Evolutionary conservation across 35 echinoderm and acorn worm genomes (phyloP).

Genomic region (Ptychodera flava): DNA sequence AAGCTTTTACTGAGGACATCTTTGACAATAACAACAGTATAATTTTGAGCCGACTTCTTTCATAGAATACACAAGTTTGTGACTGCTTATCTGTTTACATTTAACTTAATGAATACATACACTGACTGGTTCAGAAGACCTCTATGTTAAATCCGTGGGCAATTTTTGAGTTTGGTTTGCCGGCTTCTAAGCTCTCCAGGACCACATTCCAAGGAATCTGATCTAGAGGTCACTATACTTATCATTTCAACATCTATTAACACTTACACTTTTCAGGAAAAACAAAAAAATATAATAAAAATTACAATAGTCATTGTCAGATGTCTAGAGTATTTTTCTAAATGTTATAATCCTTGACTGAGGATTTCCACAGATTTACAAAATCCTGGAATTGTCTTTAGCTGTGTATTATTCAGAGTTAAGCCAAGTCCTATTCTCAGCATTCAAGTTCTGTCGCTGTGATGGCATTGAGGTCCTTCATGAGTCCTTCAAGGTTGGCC

Average conservation of each 20-base stretch:
- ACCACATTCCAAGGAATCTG: too few species aligned
- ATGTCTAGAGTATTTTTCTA: background rate
- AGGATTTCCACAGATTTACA: background rate
- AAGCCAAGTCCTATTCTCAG: background rate
- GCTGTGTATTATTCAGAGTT: background rate
- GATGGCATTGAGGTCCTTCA: constrained; percentile 99
- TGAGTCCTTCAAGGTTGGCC: constrained; percentile 90
- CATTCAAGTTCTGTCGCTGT: constrained; percentile 61
- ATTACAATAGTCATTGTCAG: background rate
- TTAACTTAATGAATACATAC: too few species aligned
- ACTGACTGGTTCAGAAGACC: too few species aligned
- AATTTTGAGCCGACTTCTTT: too few species aligned
- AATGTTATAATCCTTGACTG: background rate
- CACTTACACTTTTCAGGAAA: background rate
- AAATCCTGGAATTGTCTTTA: background rate
- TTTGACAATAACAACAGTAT: too few species aligned
- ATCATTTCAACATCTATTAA: background rate
- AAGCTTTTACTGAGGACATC: too few species aligned
- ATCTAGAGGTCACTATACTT: too few species aligned
- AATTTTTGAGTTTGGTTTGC: too few species aligned
- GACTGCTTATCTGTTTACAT: too few species aligned
- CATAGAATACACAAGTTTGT: too few species aligned
- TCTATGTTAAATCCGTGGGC: too few species aligned
- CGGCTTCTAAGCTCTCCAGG: background rate
- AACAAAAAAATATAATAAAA: background rate